Evolutionary conservation across 2,113 vertebrate genomes (phyloP).

Genomic region (Zingel zingel): DNA sequence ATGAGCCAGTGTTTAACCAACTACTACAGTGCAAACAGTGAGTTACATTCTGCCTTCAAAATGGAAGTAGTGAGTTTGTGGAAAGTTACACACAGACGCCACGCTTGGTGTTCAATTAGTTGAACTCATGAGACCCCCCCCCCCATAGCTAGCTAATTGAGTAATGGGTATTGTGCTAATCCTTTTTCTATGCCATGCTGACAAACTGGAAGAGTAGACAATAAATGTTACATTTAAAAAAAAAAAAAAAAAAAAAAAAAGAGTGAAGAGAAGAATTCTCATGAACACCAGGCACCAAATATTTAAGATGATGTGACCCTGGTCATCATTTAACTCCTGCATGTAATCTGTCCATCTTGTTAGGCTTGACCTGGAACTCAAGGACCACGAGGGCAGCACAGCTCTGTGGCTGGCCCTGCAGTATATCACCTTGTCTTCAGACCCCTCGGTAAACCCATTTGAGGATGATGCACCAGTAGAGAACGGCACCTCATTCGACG

Average conservation of each 20-base stretch:
- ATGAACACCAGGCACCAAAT: background rate
- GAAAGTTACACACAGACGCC: background rate
- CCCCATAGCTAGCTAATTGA: background rate
- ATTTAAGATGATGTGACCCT: background rate
- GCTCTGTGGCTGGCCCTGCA: conserved; percentile 97
- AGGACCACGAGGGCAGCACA: conserved; percentile 96
- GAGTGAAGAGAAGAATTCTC: too few relatives aligned
- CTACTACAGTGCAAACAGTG: conserved; percentile 98
- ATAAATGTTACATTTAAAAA: background rate
- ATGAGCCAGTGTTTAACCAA: conserved; percentile 95
- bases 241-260: background rate
- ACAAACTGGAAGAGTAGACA: background rate
- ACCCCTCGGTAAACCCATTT: conserved; percentile 95
- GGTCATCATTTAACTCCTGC: background rate
- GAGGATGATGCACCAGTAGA: conserved; percentile 91
- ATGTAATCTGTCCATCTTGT: conserved; percentile 20
- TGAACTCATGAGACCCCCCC: background rate
- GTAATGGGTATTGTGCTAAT: background rate
- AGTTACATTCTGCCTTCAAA: conserved; percentile 65
- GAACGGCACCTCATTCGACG: conserved; percentile 96
- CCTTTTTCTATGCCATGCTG: background rate
- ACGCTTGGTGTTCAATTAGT: background rate
- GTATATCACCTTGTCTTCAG: conserved; percentile 93
- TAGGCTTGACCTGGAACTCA: conserved; percentile 95
- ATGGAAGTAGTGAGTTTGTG: background rate